Evolutionary conservation across 2,113 vertebrate genomes (phyloP).

Genomic region (Muntiacus reevesi): DNA sequence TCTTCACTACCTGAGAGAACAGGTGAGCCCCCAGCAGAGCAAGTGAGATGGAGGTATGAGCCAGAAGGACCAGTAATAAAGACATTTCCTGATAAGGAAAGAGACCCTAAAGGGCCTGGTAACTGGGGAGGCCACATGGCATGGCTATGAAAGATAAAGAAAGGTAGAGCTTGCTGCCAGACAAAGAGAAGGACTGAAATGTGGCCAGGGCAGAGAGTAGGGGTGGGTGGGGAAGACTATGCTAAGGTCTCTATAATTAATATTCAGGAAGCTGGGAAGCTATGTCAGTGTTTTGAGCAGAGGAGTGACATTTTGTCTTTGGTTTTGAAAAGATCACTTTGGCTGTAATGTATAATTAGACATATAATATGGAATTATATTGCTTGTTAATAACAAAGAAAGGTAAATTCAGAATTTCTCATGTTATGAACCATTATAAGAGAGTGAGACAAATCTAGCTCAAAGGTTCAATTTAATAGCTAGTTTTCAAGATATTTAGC

Average conservation of each 20-base stretch:
- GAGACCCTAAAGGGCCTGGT: neutral
- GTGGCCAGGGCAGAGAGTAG: too few relatives aligned
- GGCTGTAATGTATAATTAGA: neutral
- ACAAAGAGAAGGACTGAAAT: neutral
- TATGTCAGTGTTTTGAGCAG: neutral
- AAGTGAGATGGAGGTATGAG: neutral
- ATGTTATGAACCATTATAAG: constrained; percentile 24
- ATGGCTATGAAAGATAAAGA: neutral
- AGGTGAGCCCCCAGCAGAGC: accelerated
- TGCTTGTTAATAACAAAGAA: constrained; percentile 35
- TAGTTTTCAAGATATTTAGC: constrained; percentile 62
- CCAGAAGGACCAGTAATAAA: neutral
- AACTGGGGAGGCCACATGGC: neutral
- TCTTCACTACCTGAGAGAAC: neutral
- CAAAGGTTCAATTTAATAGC: constrained; percentile 55
- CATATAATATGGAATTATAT: neutral
- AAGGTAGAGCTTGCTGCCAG: neutral
- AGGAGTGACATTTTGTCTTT: constrained; percentile 34
- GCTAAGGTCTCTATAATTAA: neutral
- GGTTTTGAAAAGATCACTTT: constrained; percentile 11
- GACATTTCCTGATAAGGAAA: neutral
- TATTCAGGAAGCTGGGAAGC: neutral
- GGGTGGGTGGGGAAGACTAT: neutral
- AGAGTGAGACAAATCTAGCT: constrained; percentile 31
- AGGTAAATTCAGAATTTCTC: constrained; percentile 39